These are phyloP conservation scores for Pammene fasciana DNA, from an alignment of 2,888 invertebrate genomes.

Conservation along the genomic window DNA sequence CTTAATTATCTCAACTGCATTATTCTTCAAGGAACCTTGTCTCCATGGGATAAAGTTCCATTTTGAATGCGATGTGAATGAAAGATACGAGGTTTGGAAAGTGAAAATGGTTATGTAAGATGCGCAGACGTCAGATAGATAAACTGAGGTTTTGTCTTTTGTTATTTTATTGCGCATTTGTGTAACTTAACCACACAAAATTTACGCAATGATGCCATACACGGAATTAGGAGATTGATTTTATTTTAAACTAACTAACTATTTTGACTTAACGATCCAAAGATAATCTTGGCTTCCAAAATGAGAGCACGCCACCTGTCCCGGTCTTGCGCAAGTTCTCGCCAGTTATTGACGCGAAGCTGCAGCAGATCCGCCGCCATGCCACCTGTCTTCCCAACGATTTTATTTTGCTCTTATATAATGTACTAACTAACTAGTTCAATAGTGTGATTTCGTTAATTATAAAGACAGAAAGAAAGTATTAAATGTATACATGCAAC, in stretches of 20 bases:
- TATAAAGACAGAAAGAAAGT: no score
- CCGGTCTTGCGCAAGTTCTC: no score
- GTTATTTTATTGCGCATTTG: constrained; percentile 13
- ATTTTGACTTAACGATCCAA: no score
- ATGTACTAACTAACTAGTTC: no score
- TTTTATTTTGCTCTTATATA: neutral
- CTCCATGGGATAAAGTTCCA: neutral
- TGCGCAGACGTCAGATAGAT: constrained; percentile 10
- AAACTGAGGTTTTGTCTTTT: constrained; percentile 20
- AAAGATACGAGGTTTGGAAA: neutral
- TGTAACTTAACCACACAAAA: constrained; percentile 13
- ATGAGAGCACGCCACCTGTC: no score
- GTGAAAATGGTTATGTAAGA: constrained; percentile 17
- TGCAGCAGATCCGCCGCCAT: no score
- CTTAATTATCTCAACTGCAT: neutral
- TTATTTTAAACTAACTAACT: neutral
- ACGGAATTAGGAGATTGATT: neutral
- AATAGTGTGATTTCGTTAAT: no score
- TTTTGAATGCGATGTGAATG: neutral
- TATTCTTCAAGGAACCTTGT: neutral
- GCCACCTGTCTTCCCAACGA: no score
- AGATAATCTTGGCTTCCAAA: no score
- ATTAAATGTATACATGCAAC: no score
- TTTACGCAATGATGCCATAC: neutral
- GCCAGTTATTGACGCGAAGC: no score